phyloP scores from a whole-genome alignment of 2,113 vertebrate species.

The Cheirogaleus medius region DNA sequence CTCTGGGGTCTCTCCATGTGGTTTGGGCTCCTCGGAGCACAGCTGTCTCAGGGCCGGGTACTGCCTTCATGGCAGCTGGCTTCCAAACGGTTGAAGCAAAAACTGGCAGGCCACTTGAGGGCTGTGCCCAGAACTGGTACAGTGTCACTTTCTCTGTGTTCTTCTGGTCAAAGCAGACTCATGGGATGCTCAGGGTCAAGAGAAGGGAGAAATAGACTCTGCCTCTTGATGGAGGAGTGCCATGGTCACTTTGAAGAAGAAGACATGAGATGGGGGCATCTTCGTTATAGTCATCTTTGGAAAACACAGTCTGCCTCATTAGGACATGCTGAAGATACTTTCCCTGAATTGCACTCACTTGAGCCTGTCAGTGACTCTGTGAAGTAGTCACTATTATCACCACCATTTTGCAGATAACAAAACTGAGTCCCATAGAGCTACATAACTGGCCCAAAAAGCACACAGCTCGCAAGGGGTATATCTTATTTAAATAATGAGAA shows the following conservation, averaged over 20 bases:
- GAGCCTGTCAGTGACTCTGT: not conserved
- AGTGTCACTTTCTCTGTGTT: not conserved
- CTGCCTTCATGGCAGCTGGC: too few relatives aligned
- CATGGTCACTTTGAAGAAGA: not conserved
- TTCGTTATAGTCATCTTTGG: not conserved
- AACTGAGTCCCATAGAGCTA: not conserved
- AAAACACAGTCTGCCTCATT: not conserved
- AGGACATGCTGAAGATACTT: not conserved
- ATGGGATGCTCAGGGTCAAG: not conserved
- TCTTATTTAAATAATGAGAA: not conserved
- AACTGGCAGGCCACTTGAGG: not conserved
- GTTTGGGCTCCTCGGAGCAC: not conserved
- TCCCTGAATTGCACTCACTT: not conserved
- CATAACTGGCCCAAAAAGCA: not conserved
- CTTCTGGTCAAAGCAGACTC: not conserved
- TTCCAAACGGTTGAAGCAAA: not conserved
- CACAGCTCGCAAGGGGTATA: not conserved
- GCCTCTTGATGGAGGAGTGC: not conserved
- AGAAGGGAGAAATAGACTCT: too few relatives aligned
- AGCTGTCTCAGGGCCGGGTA: not conserved
- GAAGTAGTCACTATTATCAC: not conserved
- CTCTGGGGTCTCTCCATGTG: fast-evolving
- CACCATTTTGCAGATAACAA: not conserved
- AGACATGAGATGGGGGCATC: not conserved
- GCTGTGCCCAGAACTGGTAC: not conserved